Conservation (phyloP, 2,797 vertebrate species). For the Danio albolineatus region DNA sequence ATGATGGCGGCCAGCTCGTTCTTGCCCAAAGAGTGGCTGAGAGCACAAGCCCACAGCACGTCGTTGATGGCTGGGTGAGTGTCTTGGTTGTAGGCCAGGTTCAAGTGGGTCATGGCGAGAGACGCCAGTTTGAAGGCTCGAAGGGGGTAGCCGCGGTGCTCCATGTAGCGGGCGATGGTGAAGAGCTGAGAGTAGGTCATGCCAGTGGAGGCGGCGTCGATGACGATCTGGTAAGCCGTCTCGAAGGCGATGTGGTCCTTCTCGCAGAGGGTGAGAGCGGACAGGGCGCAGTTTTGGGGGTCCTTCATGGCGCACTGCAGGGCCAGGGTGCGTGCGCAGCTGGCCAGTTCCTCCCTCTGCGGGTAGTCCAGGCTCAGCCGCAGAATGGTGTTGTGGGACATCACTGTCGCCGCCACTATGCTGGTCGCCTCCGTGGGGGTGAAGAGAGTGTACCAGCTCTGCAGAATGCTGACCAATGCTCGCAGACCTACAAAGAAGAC, state of each 20-base stretch:
- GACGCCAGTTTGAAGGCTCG: slow-evolving; percentile 97
- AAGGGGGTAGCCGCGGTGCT: slow-evolving; percentile 95
- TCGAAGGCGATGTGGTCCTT: slow-evolving; percentile 97
- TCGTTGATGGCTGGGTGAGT: slow-evolving; percentile 98
- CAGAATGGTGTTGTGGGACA: slow-evolving; percentile 96
- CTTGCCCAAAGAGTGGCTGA: slow-evolving; percentile 98
- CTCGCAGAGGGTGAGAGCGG: slow-evolving; percentile 95
- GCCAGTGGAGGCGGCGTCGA: slow-evolving; percentile 85
- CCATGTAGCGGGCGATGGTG: slow-evolving; percentile 91
- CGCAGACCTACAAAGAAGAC: slow-evolving; percentile 83
- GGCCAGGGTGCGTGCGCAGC: slow-evolving; percentile 93
- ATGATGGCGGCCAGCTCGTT: slow-evolving; percentile 97
- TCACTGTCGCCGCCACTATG: slow-evolving; percentile 94
- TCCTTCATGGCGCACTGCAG: slow-evolving; percentile 99
- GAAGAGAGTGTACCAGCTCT: slow-evolving; percentile 98
- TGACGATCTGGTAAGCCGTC: slow-evolving; percentile 89
- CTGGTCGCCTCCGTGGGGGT: slow-evolving; percentile 97
- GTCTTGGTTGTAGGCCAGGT: slow-evolving; percentile 99
- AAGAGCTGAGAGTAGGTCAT: slow-evolving; percentile 90
- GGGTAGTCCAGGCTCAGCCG: slow-evolving; percentile 96
- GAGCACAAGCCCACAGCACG: slow-evolving; percentile 96
- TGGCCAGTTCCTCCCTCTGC: slow-evolving; percentile 94
- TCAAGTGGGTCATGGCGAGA: slow-evolving; percentile 96
- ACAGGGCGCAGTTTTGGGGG: slow-evolving; percentile 96
- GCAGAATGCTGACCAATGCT: slow-evolving; percentile 94